Evolutionary conservation across 2,888 invertebrate genomes (phyloP).

Genomic region (Scrobipalpa costella): DNA sequence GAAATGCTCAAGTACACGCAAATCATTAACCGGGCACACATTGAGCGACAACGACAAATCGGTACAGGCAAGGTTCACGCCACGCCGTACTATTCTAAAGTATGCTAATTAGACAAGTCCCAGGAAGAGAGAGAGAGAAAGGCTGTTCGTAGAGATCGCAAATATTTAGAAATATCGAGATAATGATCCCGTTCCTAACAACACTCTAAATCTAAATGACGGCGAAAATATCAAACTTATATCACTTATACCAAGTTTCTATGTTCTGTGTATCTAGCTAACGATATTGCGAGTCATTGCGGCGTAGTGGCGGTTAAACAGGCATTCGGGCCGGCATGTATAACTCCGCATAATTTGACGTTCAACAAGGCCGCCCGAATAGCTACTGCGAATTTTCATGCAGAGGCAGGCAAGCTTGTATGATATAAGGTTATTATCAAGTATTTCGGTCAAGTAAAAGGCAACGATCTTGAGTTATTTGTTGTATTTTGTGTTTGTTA

Average conservation of each 20-base stretch:
- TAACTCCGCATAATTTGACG: conserved; percentile 8
- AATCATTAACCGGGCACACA: no score
- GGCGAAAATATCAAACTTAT: not conserved
- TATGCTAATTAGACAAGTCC: no score
- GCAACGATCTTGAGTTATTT: not conserved
- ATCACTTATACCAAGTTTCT: not conserved
- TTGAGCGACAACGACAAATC: no score
- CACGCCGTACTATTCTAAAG: no score
- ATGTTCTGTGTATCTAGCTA: conserved; percentile 22
- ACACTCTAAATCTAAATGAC: no score
- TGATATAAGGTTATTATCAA: not conserved
- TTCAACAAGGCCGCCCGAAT: not conserved
- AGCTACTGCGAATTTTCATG: conserved; percentile 7
- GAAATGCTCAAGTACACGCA: no score
- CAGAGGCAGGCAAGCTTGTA: not conserved
- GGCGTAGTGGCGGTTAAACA: conserved; percentile 1
- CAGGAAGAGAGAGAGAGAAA: no score
- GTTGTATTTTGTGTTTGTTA: not conserved
- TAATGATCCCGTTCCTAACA: no score
- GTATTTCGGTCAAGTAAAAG: not conserved
- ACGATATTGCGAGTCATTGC: conserved; percentile 20
- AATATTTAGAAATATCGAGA: no score
- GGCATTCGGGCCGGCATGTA: not conserved
- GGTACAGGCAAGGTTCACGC: no score
- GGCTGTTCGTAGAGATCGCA: no score